Conservation (phyloP, 37 sponge, comb jelly and placozoan genomes). For the Beroe forskalii region DNA sequence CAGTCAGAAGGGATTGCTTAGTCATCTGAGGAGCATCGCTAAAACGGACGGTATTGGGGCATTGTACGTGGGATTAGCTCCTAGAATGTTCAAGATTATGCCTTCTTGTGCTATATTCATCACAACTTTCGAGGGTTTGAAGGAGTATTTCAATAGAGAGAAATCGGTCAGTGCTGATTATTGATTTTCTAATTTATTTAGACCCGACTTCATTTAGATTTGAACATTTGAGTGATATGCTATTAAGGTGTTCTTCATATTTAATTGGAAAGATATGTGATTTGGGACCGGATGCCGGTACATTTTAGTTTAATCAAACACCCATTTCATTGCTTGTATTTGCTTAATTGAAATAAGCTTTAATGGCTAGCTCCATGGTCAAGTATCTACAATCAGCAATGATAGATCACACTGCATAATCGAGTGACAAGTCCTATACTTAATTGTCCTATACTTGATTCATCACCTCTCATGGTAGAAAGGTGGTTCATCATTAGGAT, state of each 20-base stretch:
- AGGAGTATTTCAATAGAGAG: conserved; percentile 30
- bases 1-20: not conserved
- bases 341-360: not conserved
- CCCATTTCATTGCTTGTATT: not conserved
- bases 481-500: too few relatives aligned
- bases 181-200: not conserved
- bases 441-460: too few relatives aligned
- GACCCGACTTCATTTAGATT: not conserved
- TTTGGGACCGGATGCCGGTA: too few relatives aligned
- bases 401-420: too few relatives aligned
- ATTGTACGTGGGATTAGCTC: conserved; percentile 15
- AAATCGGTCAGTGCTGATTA: not conserved
- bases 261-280: too few relatives aligned
- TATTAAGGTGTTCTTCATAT: too few relatives aligned
- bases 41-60: not conserved
- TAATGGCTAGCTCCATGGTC: too few relatives aligned
- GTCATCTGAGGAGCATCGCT: not conserved
- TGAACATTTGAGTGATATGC: not conserved
- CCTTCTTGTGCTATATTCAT: conserved; percentile 59
- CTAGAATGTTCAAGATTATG: conserved; percentile 24
- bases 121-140: conserved; percentile 53
- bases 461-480: too few relatives aligned
- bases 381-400: too few relatives aligned
- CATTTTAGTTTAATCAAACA: too few relatives aligned
- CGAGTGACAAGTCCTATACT: too few relatives aligned